These are phyloP conservation scores for Colius striatus DNA, from an alignment of 2,113 vertebrate species.

Conservation along the genomic window DNA sequence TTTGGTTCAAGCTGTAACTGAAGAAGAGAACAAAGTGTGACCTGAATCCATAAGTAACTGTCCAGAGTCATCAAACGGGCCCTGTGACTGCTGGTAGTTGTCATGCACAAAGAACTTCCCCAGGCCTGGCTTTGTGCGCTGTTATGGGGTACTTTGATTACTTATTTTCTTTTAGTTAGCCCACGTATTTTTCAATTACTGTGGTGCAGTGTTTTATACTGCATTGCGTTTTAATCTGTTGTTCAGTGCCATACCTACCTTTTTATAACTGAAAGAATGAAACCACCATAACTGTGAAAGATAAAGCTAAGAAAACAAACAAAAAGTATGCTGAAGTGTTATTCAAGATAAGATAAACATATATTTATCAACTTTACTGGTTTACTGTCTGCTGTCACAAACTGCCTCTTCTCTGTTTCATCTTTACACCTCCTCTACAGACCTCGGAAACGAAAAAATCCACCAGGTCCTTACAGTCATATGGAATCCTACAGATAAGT, in stretches of 20 bases:
- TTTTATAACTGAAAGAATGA: neutral
- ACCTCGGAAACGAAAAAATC: neutral
- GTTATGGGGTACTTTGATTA: neutral
- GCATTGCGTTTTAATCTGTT: neutral
- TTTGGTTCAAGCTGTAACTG: slow-evolving; percentile 27
- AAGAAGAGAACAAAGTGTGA: slow-evolving; percentile 38
- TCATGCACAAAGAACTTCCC: neutral
- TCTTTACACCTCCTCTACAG: neutral
- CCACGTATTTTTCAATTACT: neutral
- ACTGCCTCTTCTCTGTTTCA: neutral
- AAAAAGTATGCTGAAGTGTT: neutral
- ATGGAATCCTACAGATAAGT: neutral
- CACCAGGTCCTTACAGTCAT: neutral
- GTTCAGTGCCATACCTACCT: neutral
- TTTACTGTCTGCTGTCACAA: neutral
- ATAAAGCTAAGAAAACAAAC: neutral
- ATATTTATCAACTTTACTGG: neutral
- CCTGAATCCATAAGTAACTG: slow-evolving; percentile 24
- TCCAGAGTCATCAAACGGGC: neutral
- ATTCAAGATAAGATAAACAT: neutral
- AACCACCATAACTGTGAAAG: neutral
- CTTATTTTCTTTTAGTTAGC: neutral
- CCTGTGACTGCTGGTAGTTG: neutral
- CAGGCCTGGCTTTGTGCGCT: neutral
- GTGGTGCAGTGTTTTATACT: neutral